These are phyloP conservation scores for Sebastes trivittatus DNA, from an alignment of 2,797 vertebrate species.

Conservation along the genomic window DNA sequence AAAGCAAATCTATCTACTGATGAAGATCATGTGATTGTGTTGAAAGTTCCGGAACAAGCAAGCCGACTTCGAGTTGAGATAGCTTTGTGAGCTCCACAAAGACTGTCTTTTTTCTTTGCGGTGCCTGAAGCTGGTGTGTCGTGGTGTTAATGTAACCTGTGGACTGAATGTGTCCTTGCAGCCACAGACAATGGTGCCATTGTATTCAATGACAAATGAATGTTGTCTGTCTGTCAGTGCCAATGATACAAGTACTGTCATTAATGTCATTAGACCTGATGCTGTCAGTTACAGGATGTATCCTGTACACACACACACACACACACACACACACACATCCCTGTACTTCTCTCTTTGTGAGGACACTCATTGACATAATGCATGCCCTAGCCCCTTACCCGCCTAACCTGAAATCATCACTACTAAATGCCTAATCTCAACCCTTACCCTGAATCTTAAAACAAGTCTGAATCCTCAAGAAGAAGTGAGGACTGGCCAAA, in stretches of 20 bases:
- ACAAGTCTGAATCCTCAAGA: too few species aligned
- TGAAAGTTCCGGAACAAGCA: not conserved
- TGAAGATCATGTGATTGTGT: not conserved
- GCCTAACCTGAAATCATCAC: too few species aligned
- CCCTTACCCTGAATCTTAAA: too few species aligned
- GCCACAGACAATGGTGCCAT: not conserved
- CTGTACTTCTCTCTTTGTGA: too few species aligned
- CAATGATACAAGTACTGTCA: constrained; percentile 4
- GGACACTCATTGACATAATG: too few species aligned
- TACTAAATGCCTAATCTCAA: too few species aligned
- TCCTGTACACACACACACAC: not conserved
- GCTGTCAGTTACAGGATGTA: not conserved
- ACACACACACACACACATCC: not conserved
- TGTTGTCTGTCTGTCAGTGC: constrained; percentile 33
- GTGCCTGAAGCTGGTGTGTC: not conserved
- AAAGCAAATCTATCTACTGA: not conserved
- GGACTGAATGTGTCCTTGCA: not conserved
- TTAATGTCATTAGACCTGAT: not conserved
- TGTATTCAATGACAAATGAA: not conserved
- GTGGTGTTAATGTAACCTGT: not conserved
- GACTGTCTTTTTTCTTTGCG: not conserved
- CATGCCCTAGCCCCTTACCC: too few species aligned
- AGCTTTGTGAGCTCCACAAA: not conserved
- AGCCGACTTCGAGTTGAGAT: not conserved
- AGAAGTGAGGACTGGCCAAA: too few species aligned